Conservation (phyloP, 2,888 invertebrate species). For the Trichogramma evanescens region DNA sequence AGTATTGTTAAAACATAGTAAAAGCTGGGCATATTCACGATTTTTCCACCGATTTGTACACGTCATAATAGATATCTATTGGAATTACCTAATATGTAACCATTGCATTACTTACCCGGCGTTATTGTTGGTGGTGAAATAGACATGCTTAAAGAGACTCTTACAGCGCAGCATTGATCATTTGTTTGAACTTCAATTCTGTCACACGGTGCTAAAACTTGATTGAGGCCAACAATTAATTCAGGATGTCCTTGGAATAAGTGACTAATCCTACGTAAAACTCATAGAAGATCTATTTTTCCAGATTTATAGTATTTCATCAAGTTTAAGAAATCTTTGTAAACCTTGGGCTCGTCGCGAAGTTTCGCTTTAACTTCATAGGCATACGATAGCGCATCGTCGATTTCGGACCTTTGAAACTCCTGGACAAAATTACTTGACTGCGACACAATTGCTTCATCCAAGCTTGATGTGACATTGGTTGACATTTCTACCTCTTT, state of each 20-base stretch:
- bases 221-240: conserved; percentile 97
- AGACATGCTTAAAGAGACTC: conserved; percentile 76
- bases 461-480: too few relatives aligned
- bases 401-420: too few relatives aligned
- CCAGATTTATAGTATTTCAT: conserved; percentile 99
- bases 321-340: conserved; percentile 98
- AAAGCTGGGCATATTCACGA: too few relatives aligned
- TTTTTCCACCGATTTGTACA: too few relatives aligned
- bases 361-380: conserved; percentile 67
- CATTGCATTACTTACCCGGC: too few relatives aligned
- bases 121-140: conserved; percentile 53
- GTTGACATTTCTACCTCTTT: too few relatives aligned
- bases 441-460: too few relatives aligned
- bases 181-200: conserved; percentile 95
- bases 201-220: conserved; percentile 97
- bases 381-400: too few relatives aligned
- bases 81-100: too few relatives aligned
- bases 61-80: too few relatives aligned
- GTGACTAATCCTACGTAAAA: conserved; percentile 93
- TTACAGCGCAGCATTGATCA: conserved; percentile 65
- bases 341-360: conserved; percentile 91
- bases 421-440: too few relatives aligned
- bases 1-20: too few relatives aligned
- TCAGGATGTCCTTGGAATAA: conserved; percentile 94
- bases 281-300: conserved; percentile 93